These are phyloP conservation scores for Elymnias hypermnestra DNA, from an alignment of 1,140 invertebrate genomes.

Conservation along the genomic window DNA sequence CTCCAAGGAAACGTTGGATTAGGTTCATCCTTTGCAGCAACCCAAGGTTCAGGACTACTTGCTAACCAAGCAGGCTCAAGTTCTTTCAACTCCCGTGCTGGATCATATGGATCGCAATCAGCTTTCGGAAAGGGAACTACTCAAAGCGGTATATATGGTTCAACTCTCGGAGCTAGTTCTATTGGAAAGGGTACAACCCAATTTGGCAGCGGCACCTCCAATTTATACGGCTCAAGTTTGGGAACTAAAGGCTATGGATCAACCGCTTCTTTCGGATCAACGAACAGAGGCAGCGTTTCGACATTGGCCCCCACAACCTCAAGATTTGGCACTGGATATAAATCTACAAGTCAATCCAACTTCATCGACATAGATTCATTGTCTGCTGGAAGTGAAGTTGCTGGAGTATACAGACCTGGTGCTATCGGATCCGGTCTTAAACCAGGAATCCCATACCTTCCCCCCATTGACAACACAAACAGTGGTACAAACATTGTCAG, in stretches of 20 bases:
- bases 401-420: constrained; percentile 45
- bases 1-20: constrained; percentile 40
- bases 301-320: constrained; percentile 26
- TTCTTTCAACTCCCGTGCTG: background rate
- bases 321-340: constrained; percentile 19
- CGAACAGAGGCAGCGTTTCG: constrained; percentile 24
- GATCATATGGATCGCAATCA: background rate
- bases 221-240: constrained; percentile 2
- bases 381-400: constrained; percentile 46
- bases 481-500: constrained; percentile 39
- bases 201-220: constrained; percentile 6
- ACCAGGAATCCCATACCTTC: constrained; percentile 69
- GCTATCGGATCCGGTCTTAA: constrained; percentile 38
- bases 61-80: constrained; percentile 2
- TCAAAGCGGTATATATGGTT: background rate
- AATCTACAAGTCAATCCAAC: constrained; percentile 43
- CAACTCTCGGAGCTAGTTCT: background rate
- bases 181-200: constrained; percentile 8
- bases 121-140: background rate
- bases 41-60: constrained; percentile 26
- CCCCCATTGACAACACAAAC: constrained; percentile 48
- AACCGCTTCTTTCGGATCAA: constrained; percentile 23
- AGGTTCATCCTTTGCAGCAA: constrained; percentile 31
- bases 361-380: constrained; percentile 50
- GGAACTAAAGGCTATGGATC: constrained; percentile 16